Percentiles rank a stretch among this genome's conserved stretches.
These are phyloP conservation scores for Oxytorus armatus DNA, from an alignment of 2,888 invertebrate genomes.

Conservation along the genomic window DNA sequence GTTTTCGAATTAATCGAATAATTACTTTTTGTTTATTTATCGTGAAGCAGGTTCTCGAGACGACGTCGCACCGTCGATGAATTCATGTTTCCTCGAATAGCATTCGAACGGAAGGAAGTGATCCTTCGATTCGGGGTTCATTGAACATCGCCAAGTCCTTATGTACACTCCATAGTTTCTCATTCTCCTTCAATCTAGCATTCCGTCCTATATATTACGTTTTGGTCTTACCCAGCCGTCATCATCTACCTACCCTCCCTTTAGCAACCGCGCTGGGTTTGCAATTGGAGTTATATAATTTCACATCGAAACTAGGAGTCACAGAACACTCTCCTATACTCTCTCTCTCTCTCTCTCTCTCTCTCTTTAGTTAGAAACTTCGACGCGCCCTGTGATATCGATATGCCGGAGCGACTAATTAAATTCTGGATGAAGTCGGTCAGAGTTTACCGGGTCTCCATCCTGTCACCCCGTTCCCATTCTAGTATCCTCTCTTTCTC, in stretches of 20 bases:
- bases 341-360: conserved; percentile 9
- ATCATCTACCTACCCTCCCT: conserved; percentile 27
- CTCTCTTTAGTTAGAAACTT: conserved; percentile 48
- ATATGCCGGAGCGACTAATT: conserved; percentile 67
- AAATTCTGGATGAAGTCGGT: conserved; percentile 70
- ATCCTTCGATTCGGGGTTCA: conserved; percentile 52
- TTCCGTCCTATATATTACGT: conserved; percentile 24
- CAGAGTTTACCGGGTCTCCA: conserved; percentile 65
- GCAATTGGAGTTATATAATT: conserved; percentile 59
- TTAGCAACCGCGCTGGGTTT: conserved; percentile 9
- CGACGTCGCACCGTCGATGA: neutral
- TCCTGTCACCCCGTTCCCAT: conserved; percentile 52
- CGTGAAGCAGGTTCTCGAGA: no score
- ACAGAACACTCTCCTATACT: conserved; percentile 27
- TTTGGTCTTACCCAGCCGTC: conserved; percentile 56
- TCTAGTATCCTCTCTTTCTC: conserved; percentile 18
- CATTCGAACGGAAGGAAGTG: conserved; percentile 31
- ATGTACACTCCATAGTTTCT: conserved; percentile 33
- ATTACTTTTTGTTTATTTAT: no score
- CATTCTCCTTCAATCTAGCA: conserved; percentile 37
- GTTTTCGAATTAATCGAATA: no score
- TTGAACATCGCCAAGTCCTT: conserved; percentile 45
- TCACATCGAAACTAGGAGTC: conserved; percentile 54
- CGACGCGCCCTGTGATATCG: conserved; percentile 63
- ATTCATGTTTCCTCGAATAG: conserved; percentile 13